Evolutionary conservation across 2,888 invertebrate genomes (phyloP).

Genomic region (Serrognathus titanus): DNA sequence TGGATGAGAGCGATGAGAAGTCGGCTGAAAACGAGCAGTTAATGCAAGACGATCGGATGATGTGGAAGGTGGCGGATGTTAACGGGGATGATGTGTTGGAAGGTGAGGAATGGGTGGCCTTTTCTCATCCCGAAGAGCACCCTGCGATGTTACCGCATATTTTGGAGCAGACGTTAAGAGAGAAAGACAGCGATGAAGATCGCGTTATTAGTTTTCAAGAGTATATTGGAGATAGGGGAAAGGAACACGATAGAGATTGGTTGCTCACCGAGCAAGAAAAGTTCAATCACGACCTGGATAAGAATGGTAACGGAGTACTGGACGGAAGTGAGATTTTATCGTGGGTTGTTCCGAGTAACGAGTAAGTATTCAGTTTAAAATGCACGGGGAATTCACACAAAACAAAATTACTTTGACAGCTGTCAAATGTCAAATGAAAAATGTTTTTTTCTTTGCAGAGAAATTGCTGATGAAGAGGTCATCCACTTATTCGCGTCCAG

Average conservation of each 20-base stretch:
- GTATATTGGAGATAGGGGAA: constrained; percentile 69
- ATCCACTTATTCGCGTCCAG: constrained; percentile 83
- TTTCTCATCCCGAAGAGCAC: constrained; percentile 92
- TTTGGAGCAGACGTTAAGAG: constrained; percentile 75
- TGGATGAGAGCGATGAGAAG: constrained; percentile 48
- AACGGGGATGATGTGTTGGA: constrained; percentile 77
- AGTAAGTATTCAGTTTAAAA: constrained; percentile 66
- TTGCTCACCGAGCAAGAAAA: constrained; percentile 70
- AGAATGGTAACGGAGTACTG: constrained; percentile 77
- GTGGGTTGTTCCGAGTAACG: constrained; percentile 90
- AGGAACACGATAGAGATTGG: constrained; percentile 71
- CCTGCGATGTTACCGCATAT: constrained; percentile 79
- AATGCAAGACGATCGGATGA: constrained; percentile 75
- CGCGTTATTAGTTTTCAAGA: constrained; percentile 82
- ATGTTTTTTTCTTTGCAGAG: constrained; percentile 50
- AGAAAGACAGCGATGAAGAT: constrained; percentile 84
- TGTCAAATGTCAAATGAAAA: neutral
- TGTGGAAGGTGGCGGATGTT: constrained; percentile 83
- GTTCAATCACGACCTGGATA: constrained; percentile 84
- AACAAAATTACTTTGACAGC: neutral
- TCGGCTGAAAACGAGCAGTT: constrained; percentile 42
- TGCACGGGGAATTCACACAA: neutral
- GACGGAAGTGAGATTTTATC: constrained; percentile 74
- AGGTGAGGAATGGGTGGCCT: constrained; percentile 77
- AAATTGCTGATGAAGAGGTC: constrained; percentile 87